Conservation (phyloP, 2,888 invertebrate genomes). For the Endotricha flammealis region DNA sequence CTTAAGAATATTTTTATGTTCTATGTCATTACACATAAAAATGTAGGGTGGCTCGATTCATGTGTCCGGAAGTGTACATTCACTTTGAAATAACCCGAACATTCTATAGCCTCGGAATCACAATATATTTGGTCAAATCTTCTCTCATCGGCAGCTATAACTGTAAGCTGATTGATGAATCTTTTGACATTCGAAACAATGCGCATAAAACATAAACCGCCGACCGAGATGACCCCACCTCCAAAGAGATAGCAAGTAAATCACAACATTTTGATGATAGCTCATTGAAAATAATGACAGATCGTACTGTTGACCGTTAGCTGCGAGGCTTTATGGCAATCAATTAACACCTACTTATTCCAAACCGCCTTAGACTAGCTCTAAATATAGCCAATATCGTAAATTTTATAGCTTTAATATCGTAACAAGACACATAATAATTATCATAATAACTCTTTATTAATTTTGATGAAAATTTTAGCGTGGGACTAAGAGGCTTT, state of each 20-base stretch:
- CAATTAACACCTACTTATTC: conserved; percentile 48
- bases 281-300: conserved; percentile 42
- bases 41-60: no score
- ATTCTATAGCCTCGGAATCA: conserved; percentile 19
- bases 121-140: conserved; percentile 18
- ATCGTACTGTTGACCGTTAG: conserved; percentile 34
- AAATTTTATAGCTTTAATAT: conserved; percentile 4
- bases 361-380: conserved; percentile 9
- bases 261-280: conserved; percentile 54
- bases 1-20: no score
- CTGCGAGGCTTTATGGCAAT: conserved; percentile 29
- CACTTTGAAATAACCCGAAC: no score
- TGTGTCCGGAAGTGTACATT: no score
- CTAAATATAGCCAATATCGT: conserved; percentile 3
- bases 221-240: conserved; percentile 45
- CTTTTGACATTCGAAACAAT: conserved; percentile 59
- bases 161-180: conserved; percentile 61
- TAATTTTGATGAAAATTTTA: neutral
- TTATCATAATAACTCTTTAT: neutral
- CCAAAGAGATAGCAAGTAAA: conserved; percentile 43
- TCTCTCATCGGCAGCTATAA: conserved; percentile 37
- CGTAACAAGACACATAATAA: neutral
- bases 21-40: no score
- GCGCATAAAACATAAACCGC: conserved; percentile 47
- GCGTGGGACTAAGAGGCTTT: neutral